Evolutionary conservation across 2,113 vertebrate genomes (phyloP), one percentile per base, ranked within the genome.

Genomic region (Etheostoma cragini): DNA sequence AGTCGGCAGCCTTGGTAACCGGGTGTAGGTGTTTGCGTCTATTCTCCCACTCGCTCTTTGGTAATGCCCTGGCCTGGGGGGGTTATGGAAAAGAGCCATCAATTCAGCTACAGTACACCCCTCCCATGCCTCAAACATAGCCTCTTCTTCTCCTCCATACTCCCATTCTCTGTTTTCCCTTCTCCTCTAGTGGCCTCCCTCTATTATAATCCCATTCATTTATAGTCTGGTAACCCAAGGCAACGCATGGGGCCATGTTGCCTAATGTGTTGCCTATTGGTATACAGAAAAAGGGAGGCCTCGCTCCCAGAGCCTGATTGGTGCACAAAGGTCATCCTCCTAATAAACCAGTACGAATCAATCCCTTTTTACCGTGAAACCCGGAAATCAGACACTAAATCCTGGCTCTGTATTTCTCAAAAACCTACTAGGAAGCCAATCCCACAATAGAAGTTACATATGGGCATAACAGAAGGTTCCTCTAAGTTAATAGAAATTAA

Each of bases 151-250:
- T 62, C 24, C 30, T 72, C 33, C 42, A 53, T 33, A 17, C 45
- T 76, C 70, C 8, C 52, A 70, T 65, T 75, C 84, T 77, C 50
- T 62, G 35, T 72, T 22, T 46, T 50, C 46, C 49, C 61, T 54
- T n/a, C 22, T 78, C 80, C 73, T 76, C 30, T 45, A n/a, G 54
- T 2, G 76, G 76, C 88, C 86, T 83, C 79, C 69, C 78, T 80
- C 69, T 30, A 73, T 90, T 90, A 85, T 93, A 91, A 93, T 90
- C 91, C 83, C 53, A 58, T 89, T 91, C 91, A 92, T 93, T 92
- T 82, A 86, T 87, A 62, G 86, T 87, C 83, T 71, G 81, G 94
- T 95, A 87, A 87, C 93, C 92, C 90, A 68, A 71, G 91, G 93
- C 89, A 94, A 95, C 93, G 22, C 72, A 80, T 53, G 71, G 87